phyloP scores from a whole-genome alignment of 2,113 vertebrate species.

The Suncus etruscus region DNA sequence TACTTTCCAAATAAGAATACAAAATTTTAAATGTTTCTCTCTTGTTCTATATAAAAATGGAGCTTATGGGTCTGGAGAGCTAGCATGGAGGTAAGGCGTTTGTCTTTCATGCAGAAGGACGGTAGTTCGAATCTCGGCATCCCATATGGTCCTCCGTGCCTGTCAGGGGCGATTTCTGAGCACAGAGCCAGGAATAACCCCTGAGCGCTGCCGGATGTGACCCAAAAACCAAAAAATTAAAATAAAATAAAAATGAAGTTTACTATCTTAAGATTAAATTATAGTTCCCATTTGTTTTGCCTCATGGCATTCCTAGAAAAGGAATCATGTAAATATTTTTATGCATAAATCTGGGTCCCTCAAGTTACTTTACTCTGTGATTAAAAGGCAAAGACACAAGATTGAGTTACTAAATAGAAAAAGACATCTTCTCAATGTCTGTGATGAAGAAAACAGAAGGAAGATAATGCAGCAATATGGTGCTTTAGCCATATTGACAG shows the following conservation, averaged over 20 bases:
- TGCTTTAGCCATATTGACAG: neutral
- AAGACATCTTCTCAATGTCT: neutral
- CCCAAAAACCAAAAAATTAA: too few relatives aligned
- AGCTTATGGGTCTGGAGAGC: too few relatives aligned
- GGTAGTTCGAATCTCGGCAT: too few relatives aligned
- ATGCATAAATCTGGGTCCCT: slow-evolving; percentile 31
- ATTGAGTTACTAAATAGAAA: neutral
- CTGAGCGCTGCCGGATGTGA: too few relatives aligned
- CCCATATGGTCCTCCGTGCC: too few relatives aligned
- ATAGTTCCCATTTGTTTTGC: neutral
- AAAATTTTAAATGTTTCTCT: neutral
- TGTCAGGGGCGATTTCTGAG: too few relatives aligned
- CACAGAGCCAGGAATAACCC: too few relatives aligned
- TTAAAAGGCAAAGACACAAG: neutral
- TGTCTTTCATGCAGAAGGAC: too few relatives aligned
- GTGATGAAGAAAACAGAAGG: neutral
- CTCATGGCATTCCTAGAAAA: neutral
- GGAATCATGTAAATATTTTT: neutral
- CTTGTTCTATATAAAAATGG: slow-evolving; percentile 36
- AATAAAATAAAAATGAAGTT: too few relatives aligned
- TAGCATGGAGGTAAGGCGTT: too few relatives aligned
- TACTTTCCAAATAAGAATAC: slow-evolving; percentile 10
- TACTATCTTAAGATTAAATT: too few relatives aligned
- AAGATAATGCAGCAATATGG: neutral
- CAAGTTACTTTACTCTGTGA: neutral